These are phyloP conservation scores for Actenoides hombroni DNA, from an alignment of 2,113 vertebrate genomes.

Conservation along the genomic window DNA sequence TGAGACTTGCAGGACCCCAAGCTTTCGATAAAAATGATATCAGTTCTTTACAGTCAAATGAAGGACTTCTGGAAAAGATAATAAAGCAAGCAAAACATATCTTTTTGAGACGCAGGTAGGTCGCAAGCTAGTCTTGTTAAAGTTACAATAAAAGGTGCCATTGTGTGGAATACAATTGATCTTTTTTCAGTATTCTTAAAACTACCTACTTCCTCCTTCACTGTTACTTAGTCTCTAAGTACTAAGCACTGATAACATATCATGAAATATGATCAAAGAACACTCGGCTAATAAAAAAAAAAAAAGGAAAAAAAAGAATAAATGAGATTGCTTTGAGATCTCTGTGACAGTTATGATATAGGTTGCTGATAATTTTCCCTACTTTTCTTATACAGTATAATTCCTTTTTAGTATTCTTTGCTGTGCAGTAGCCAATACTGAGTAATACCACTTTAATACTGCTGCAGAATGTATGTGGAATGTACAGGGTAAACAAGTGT, in stretches of 20 bases:
- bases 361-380: background rate
- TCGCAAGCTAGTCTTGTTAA: background rate
- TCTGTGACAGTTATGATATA: background rate
- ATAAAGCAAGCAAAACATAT: constrained; percentile 98
- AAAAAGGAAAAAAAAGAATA: too few species aligned
- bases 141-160: background rate
- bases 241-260: background rate
- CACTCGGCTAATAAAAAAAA: background rate
- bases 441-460: background rate
- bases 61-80: constrained; percentile 97
- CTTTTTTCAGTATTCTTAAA: background rate
- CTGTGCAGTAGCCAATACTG: background rate
- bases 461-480: background rate
- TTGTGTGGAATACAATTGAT: background rate
- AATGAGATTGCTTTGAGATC: background rate
- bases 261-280: background rate
- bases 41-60: constrained; percentile 83
- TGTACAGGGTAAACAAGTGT: background rate
- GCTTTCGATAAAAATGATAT: constrained; percentile 94
- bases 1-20: constrained; percentile 90
- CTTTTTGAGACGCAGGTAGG: constrained; percentile 91
- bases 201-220: background rate
- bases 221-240: background rate
- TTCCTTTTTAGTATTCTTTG: background rate
- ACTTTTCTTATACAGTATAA: background rate